Percentiles rank a stretch among this genome's conserved stretches.
phyloP scores from a whole-genome alignment of 2,797 vertebrate species.

The Macrochelys suwanniensis region DNA sequence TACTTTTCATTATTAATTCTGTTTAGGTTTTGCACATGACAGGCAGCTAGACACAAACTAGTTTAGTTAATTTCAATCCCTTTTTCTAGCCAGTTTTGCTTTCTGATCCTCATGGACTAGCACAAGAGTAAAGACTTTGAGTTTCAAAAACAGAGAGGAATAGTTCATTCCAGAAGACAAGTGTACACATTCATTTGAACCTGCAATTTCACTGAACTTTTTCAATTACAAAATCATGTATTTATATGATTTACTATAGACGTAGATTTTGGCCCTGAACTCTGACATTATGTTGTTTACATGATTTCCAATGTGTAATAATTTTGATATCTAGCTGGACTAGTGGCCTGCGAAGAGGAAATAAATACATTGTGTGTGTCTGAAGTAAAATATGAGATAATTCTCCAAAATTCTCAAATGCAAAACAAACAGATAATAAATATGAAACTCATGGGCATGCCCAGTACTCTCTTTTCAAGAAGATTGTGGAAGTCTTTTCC shows the following conservation, averaged over 20 bases:
- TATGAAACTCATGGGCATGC: neutral
- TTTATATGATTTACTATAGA: neutral
- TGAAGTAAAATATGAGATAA: neutral
- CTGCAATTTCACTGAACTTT: fast-evolving
- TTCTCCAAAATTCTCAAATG: neutral
- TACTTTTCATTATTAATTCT: neutral
- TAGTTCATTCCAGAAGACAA: neutral
- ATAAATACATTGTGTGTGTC: neutral
- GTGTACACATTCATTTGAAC: neutral
- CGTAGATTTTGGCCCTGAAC: neutral
- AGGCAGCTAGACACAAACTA: neutral
- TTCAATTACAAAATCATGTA: neutral
- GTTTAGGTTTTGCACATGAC: neutral
- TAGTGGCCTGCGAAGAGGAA: neutral
- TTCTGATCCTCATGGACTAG: neutral
- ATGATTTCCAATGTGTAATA: neutral
- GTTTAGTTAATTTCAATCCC: neutral
- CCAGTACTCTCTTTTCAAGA: neutral
- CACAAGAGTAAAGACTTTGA: neutral
- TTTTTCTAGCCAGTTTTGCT: neutral
- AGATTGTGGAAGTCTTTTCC: neutral
- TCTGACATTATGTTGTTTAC: neutral
- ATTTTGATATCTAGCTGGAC: neutral
- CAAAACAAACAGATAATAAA: neutral
- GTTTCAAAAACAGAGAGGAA: neutral